Evolutionary conservation across 2,797 vertebrate species (phyloP), one percentile per base, ranked within the genome.

Genomic region (Sebastiscus tertius): DNA sequence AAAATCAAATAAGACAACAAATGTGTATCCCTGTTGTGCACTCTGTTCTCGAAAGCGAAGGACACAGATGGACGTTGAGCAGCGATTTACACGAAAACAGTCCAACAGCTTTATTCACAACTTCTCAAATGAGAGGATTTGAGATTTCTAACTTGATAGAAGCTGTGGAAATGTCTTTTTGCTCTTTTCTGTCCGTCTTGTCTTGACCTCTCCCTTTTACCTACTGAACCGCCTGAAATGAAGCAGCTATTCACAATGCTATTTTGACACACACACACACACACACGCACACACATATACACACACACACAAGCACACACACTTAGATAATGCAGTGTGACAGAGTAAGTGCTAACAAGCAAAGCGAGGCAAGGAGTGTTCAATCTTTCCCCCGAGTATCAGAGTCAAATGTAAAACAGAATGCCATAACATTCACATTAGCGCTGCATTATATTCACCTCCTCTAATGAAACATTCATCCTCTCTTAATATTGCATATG

Each of bases 401-500:
- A 5, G 72, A 82, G 64, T 80, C 58, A 72, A 81, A 83, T 65
- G 61, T 78, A 80, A 83, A 80, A 78, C 77, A 67, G 36, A 77
- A 60, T 49, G 81, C 78, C 71, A 74, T 74, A 78, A 80, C 70
- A 16, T 69, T 77, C 59, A 72, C 79, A 70, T 85, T 75, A 66
- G 61, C 46, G n/a, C 55, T 69, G 27, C 69, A 82, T 84, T 88
- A 79, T 79, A 75, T 66, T 79, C 78, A 82, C 77, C 82, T 82
- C 54, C 67, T 27, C 64, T 81, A 77, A 86, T 90, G 6, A 87
- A 92, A 87, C 60, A 87, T 87, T 86, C 27, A 91, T 61, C 56
- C 64, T 64, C 52, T 65, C 67, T 85, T 64, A 90, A 88, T 91
- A 87, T 86, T 89, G 71, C 73, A 87, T 83, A 77, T 72, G 72